Evolutionary conservation across 2,797 vertebrate genomes (phyloP).

Genomic region (Anomalospiza imberbis): DNA sequence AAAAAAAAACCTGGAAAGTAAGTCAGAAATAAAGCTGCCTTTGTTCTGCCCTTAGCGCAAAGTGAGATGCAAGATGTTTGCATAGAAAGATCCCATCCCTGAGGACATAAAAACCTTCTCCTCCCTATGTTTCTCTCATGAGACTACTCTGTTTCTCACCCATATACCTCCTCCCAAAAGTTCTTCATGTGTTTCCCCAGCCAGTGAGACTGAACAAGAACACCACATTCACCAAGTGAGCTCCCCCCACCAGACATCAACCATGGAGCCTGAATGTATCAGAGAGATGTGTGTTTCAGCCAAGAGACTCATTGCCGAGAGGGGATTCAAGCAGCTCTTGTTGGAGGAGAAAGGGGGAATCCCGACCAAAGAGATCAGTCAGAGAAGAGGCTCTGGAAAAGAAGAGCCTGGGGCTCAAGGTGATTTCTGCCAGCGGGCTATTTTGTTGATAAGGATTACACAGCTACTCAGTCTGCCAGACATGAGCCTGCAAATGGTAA

Average conservation of each 20-base stretch:
- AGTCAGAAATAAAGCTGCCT: background rate
- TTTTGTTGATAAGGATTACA: background rate
- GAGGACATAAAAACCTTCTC: background rate
- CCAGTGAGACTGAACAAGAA: background rate
- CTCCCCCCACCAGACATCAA: background rate
- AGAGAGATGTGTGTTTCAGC: background rate
- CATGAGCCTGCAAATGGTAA: background rate
- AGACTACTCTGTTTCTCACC: background rate
- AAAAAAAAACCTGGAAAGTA: background rate
- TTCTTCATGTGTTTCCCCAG: background rate
- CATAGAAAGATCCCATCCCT: background rate
- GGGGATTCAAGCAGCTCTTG: background rate
- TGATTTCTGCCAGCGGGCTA: background rate
- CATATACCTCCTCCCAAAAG: background rate
- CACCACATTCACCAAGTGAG: background rate
- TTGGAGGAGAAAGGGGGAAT: background rate
- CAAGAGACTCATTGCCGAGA: background rate
- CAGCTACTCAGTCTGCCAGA: background rate
- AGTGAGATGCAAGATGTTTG: background rate
- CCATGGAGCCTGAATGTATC: background rate
- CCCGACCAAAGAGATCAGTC: background rate
- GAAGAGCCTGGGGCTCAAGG: background rate
- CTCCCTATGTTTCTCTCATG: background rate
- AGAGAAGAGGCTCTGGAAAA: background rate
- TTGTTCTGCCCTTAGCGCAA: background rate